Evolutionary conservation across 2,888 invertebrate species (phyloP), one percentile per base, ranked within the genome.

Genomic region (Parthenolecanium corni): DNA sequence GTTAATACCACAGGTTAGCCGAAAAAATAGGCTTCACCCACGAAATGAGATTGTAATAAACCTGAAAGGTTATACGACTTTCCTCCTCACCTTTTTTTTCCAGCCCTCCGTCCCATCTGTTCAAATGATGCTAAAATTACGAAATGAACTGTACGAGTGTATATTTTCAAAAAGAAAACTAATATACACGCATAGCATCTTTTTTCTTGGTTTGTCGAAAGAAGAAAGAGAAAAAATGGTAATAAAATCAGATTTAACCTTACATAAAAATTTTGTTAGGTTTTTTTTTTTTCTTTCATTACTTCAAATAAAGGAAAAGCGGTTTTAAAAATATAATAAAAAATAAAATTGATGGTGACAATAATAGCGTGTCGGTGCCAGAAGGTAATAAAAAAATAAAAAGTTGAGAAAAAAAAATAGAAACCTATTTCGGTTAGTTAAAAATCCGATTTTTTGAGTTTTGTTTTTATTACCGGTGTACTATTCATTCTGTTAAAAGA

Each of bases 341-440:
- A 61, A 61, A 61, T 61, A 61, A 61, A 61, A 61, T 61, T 61
- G 61, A 61, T 61, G 61, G 61, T 61, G 61, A 61, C 61, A 61
- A 61, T 61, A 61, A 61, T 61, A 61, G 61, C 61, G 61, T 61
- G 61, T 61, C 61, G 61, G 61, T 61, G 61, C 61, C 61, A 61
- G 61, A 61, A 49, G 61, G 61, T 61, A 61, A 61, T 61, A 61
- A 61, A 61, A 61, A 58, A 57, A 56, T 16, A 49, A 49, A 49
- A 23, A 49, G 21, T 21, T 23, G 21, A 49, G 31, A 31, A 31
- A n/a, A 25, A 46, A 58, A 61, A 61, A 61, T 61, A 61, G 49
- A 61, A 61, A 61, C 61, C 49, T 61, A 61, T 61, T 61, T 61
- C 38, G 61, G 61, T 61, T 57, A 51, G 49, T 61, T 38, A 49